These are phyloP conservation scores for Setipinna tenuifilis DNA, from an alignment of 2,797 vertebrate species.

Conservation along the genomic window DNA sequence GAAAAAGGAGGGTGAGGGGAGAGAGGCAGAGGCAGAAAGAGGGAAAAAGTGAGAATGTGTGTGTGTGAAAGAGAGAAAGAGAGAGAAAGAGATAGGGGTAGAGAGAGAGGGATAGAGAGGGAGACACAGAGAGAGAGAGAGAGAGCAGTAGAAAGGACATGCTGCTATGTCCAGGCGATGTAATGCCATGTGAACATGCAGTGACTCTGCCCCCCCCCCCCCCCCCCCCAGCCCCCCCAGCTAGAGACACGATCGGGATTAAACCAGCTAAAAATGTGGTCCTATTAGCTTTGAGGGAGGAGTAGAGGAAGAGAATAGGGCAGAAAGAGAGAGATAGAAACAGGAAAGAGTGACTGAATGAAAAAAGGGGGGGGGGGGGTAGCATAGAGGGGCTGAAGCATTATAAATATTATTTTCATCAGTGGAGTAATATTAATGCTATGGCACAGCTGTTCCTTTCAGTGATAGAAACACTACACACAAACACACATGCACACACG, in stretches of 20 bases:
- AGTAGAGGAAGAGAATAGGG: not conserved
- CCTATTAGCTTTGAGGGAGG: conserved; percentile 35
- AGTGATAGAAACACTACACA: conserved; percentile 32
- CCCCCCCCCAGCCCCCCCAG: no score
- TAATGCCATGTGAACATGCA: conserved; percentile 38
- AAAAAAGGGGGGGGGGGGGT: conserved; percentile 18
- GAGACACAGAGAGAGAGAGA: not conserved
- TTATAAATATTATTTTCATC: conserved; percentile 41
- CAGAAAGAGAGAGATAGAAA: conserved; percentile 14
- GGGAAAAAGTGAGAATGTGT: no score
- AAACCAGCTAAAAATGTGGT: conserved; percentile 47
- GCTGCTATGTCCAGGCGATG: not conserved
- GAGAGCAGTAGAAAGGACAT: not conserved
- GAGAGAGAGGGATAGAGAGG: not conserved
- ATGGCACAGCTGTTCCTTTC: conserved; percentile 45
- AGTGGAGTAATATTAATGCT: conserved; percentile 43
- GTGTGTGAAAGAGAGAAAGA: no score
- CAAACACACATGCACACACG: conserved; percentile 23
- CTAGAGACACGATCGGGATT: conserved; percentile 38
- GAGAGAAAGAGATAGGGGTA: not conserved
- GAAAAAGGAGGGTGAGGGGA: no score
- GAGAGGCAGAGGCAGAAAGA: not conserved
- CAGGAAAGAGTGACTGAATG: not conserved
- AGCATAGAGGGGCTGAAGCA: conserved; percentile 29
- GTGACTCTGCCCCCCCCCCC: not conserved